A percentile compares a stretch with the other conserved stretches of the same genome.
Conservation (phyloP, 1,140 invertebrate genomes). For the Idris sp. region DNA sequence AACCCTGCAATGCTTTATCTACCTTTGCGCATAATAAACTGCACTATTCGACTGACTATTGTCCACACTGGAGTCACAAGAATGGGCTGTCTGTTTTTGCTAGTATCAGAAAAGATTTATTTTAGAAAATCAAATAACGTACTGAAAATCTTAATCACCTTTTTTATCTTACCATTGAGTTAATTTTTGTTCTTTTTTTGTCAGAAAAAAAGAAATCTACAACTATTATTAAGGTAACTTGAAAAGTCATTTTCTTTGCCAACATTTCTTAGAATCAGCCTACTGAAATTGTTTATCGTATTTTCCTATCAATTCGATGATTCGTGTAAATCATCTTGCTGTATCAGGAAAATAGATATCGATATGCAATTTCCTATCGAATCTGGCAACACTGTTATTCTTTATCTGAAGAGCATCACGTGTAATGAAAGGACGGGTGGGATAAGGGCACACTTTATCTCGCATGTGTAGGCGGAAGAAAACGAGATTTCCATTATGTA, state of each 20-base stretch:
- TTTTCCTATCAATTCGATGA: constrained; percentile 1
- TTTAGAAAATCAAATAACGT: no score
- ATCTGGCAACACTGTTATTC: constrained; percentile 43
- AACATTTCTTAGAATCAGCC: no score
- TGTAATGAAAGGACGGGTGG: constrained; percentile 53
- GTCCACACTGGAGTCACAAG: constrained; percentile 22
- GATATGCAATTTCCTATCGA: constrained; percentile 35
- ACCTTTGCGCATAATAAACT: constrained; percentile 38
- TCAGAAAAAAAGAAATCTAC: no score
- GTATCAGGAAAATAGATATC: no score
- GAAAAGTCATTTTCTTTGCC: no score
- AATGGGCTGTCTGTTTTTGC: no score
- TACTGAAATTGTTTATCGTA: background rate
- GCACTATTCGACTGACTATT: constrained; percentile 19
- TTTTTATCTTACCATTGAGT: no score
- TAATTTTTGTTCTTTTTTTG: no score
- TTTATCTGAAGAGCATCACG: constrained; percentile 51
- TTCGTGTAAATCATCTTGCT: background rate
- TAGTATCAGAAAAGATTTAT: no score
- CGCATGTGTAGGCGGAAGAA: constrained; percentile 56
- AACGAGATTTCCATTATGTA: constrained; percentile 60
- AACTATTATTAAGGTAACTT: no score
- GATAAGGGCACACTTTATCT: constrained; percentile 53
- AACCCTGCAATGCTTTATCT: constrained; percentile 40
- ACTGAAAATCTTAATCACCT: no score